phyloP scores from a whole-genome alignment of 2,113 vertebrate genomes.

The Lota lota region DNA sequence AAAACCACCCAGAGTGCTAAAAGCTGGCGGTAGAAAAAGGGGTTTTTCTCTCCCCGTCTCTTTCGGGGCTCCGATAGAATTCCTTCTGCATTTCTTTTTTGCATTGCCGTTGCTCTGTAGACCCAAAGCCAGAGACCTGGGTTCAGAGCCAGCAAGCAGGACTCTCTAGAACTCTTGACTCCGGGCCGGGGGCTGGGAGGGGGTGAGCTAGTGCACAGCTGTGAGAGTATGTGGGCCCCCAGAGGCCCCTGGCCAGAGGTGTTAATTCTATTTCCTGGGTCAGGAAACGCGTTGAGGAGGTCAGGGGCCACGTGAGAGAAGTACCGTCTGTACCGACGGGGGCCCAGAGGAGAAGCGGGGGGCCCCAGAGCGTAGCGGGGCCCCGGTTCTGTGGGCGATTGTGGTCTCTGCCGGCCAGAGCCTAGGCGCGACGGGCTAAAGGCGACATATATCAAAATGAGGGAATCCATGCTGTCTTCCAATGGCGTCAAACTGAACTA shows the following conservation, averaged over 20 bases:
- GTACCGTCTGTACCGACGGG: slow-evolving; percentile 45
- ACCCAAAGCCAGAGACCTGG: slow-evolving; percentile 1
- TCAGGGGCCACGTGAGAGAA: slow-evolving; percentile 56
- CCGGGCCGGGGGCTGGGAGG: slow-evolving; percentile 5
- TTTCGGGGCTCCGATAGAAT: slow-evolving; percentile 17
- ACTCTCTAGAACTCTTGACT: too few relatives aligned
- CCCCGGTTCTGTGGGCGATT: slow-evolving; percentile 37
- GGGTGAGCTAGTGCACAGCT: slow-evolving; percentile 60
- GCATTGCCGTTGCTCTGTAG: slow-evolving; percentile 11
- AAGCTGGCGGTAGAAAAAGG: slow-evolving; percentile 10
- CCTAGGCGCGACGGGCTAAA: too few relatives aligned
- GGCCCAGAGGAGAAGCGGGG: slow-evolving; percentile 18
- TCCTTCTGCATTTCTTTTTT: background rate
- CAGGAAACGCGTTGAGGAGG: slow-evolving; percentile 69
- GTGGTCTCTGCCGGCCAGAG: slow-evolving; percentile 14
- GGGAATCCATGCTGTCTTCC: slow-evolving; percentile 41
- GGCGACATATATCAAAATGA: slow-evolving; percentile 34
- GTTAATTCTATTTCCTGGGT: slow-evolving; percentile 81
- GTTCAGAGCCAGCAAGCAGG: background rate
- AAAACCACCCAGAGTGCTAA: slow-evolving; percentile 9
- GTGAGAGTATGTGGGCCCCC: slow-evolving; percentile 48
- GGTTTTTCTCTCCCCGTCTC: slow-evolving; percentile 7
- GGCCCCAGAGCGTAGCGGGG: slow-evolving; percentile 26
- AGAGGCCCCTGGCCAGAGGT: slow-evolving; percentile 59
- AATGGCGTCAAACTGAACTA: slow-evolving; percentile 35